Evolutionary conservation across 2,797 vertebrate species (phyloP), one percentile per base, ranked within the genome.

Genomic region (Lepilemur ruficaudatus): DNA sequence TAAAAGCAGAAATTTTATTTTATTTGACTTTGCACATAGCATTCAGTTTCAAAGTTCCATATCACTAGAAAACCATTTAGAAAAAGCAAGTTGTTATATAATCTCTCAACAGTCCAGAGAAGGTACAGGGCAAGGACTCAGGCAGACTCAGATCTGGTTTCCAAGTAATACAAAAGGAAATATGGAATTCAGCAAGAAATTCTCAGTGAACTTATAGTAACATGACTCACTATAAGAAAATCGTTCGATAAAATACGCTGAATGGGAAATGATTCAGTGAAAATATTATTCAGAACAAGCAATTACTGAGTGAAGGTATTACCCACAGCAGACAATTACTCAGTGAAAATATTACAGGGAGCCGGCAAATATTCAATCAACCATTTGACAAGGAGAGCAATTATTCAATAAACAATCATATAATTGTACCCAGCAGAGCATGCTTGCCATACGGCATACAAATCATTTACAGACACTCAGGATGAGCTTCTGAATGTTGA

Each of bases 361-460:
- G 80, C 84, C 97, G 97, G 97, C 96, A 98, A 98, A 98, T 98
- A 98, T 97, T 98, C 98, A 98, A 98, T 98, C 97, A 98, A 98
- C 98, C 93, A 95, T 98, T 98, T 98, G 98, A 98, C 98, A 98
- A 97, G 97, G 96, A 98, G 93, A 98, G 97, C 98, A 98, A 98
- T 99, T 98, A 98, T 98, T 99, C 98, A 98, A 98, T 98, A 98
- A 98, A 97, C 98, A 98, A 97, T 97, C 97, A 96, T 98, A 98
- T 98, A 98, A 99, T 98, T 98, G 97, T 96, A 98, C 98, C 97
- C 98, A 98, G 80, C 96, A 97, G 98, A 98, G 97, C 95, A 85
- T 85, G 94, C 92, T 98, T 98, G 96, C 97, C 97, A 97, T 93
- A 93, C 93, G 28, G 96, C 97, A 93, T 91, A 97, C 92, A 97